phyloP scores from a whole-genome alignment of 2,113 vertebrate genomes.

The Myxocyprinus asiaticus region DNA sequence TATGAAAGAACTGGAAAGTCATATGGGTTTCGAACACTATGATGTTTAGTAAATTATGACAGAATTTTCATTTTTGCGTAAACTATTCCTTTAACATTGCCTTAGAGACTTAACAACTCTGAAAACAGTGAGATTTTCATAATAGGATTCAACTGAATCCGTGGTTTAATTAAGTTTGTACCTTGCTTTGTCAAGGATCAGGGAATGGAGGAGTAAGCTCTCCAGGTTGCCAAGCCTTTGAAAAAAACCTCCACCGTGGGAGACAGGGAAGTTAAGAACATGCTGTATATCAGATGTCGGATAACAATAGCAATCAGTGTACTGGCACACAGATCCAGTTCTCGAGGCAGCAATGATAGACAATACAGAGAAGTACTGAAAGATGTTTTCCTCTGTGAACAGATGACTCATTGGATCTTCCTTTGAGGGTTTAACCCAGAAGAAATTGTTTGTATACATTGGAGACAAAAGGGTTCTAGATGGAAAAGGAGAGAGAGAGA shows the following conservation, averaged over 20 bases:
- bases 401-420: constrained; percentile 29
- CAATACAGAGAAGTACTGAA: constrained; percentile 31
- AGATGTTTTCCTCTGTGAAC: constrained; percentile 25
- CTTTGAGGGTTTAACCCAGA: constrained; percentile 16
- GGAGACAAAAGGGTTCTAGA: not conserved
- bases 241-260: constrained; percentile 17
- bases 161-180: constrained; percentile 40
- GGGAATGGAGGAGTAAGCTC: constrained; percentile 29
- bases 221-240: constrained; percentile 31
- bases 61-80: too few species aligned
- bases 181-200: constrained; percentile 36
- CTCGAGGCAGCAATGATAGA: constrained; percentile 24
- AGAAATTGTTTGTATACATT: constrained; percentile 34
- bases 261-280: constrained; percentile 35
- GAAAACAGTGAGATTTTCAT: constrained; percentile 2
- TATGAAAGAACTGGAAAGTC: too few species aligned
- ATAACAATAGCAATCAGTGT: constrained; percentile 38
- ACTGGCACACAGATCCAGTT: constrained; percentile 12
- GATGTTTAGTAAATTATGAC: too few species aligned
- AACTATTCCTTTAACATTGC: not conserved
- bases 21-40: too few species aligned
- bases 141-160: constrained; percentile 3
- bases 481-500: not conserved
- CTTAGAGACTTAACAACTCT: constrained; percentile 8
- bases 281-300: constrained; percentile 8